Evolutionary conservation across 2,888 invertebrate genomes (phyloP).

Genomic region (Drosophila greeni): DNA sequence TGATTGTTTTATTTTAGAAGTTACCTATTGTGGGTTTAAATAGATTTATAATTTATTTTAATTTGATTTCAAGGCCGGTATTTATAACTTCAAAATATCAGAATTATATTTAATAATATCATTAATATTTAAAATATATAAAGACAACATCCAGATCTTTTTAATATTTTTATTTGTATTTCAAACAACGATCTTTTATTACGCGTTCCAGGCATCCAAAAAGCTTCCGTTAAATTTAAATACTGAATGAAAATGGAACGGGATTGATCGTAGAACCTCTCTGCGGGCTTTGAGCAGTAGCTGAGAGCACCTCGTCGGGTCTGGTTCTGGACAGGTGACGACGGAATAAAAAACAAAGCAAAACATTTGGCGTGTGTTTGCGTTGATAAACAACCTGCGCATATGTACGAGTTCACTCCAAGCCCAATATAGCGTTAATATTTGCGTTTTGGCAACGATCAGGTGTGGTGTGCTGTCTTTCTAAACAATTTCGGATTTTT

Average conservation of each 20-base stretch:
- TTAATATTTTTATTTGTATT: neutral
- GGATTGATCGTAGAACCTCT: constrained; percentile 1
- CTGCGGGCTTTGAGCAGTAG: constrained; percentile 21
- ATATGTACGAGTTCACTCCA: constrained; percentile 3
- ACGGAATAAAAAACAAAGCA: constrained; percentile 17
- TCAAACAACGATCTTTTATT: neutral
- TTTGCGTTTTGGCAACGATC: constrained; percentile 19
- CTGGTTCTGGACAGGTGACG: constrained; percentile 28
- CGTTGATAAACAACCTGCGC: constrained; percentile 31
- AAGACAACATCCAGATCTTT: too few relatives aligned
- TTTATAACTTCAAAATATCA: neutral
- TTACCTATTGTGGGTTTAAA: neutral
- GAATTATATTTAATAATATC: too few relatives aligned
- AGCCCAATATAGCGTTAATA: constrained; percentile 8
- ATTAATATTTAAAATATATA: neutral
- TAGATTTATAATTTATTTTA: too few relatives aligned
- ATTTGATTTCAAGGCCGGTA: too few relatives aligned
- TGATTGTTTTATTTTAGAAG: neutral
- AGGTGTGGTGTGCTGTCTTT: constrained; percentile 9
- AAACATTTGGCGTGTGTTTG: constrained; percentile 6
- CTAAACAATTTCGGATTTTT: neutral
- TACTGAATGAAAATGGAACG: neutral
- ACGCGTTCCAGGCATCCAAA: too few relatives aligned
- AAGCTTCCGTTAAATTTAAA: constrained; percentile 1
- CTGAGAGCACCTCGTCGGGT: constrained; percentile 21